Evolutionary conservation across 2,888 invertebrate species (phyloP), one percentile per base, ranked within the genome.

Genomic region (Halocaridina rubra): DNA sequence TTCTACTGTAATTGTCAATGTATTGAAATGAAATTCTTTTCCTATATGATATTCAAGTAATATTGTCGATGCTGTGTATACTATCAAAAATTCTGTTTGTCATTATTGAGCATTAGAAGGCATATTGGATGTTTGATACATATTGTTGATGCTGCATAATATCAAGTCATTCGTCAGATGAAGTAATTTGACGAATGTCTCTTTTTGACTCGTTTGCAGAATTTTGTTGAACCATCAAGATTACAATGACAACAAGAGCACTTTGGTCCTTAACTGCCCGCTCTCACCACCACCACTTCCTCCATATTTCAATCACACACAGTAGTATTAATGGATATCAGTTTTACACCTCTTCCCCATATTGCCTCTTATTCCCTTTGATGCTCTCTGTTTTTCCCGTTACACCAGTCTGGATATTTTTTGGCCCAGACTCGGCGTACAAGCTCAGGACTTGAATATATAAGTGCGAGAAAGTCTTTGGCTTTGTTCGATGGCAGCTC

Each of bases 221-320:
- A 84, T 78, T 84, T 78, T 78, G 82, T 84, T 84, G 82, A 84
- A 78, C 82, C 82, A 16, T 84, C 82, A 84, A 84, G 82, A 84
- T 84, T 84, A 84, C 82, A 84, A 84, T 84, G 82, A 84, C 82
- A 77, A 84, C 82, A 84, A 77, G 78, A 84, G 82, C 82, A 84
- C 82, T 78, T 84, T 78, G 82, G 82, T 53, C 82, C 78, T 77
- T 84, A 84, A 84, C 78, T 72, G 82, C 82, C 82, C 61, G 77
- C 82, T 82, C 71, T 82, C 82, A 82, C 82, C 82, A 71, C 71
- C 72, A 80, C 57, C 72, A 71, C 80, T 32, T 59, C 80, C 71
- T 33, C 67, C 67, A 53, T 53, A 16, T 53, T 53, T 53, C 53
- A 53, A 53, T 19, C 72, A 78, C 72, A 84, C 33, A 77, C 69